These are phyloP conservation scores for Nephila pilipes DNA, from an alignment of 1,140 invertebrate species.

Conservation along the genomic window DNA sequence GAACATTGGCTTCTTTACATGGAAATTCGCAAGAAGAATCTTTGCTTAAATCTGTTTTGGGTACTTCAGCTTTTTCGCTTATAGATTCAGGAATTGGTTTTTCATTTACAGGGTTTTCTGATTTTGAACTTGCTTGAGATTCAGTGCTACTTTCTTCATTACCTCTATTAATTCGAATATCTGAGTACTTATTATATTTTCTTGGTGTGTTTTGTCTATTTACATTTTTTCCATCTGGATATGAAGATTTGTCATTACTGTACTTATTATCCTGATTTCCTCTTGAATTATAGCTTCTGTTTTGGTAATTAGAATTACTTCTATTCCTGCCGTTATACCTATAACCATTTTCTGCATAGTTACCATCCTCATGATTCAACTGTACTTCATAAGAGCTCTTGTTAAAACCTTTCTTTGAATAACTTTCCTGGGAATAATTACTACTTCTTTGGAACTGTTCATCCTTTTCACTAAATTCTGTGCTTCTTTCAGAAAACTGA, in stretches of 20 bases:
- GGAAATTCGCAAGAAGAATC: background rate
- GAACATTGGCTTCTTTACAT: background rate
- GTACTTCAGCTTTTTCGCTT: background rate
- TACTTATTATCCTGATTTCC: constrained; percentile 1
- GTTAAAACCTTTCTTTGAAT: background rate
- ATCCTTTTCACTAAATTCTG: background rate
- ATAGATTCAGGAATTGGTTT: background rate
- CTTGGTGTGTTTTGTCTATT: background rate
- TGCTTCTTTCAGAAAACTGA: background rate
- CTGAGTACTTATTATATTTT: background rate
- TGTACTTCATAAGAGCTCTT: background rate
- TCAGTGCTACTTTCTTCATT: background rate
- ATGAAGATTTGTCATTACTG: background rate
- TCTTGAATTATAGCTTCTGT: background rate
- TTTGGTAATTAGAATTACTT: constrained; percentile 3
- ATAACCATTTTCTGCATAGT: background rate
- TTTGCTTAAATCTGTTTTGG: background rate
- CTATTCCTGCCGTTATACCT: constrained; percentile 29
- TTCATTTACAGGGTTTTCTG: background rate
- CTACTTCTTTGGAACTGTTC: background rate
- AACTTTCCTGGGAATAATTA: background rate
- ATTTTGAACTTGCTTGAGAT: background rate
- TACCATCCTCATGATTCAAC: background rate
- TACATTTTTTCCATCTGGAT: background rate
- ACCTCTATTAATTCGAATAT: background rate